Evolutionary conservation across 1,140 invertebrate genomes (phyloP).

Genomic region (Glomeris maerens): DNA sequence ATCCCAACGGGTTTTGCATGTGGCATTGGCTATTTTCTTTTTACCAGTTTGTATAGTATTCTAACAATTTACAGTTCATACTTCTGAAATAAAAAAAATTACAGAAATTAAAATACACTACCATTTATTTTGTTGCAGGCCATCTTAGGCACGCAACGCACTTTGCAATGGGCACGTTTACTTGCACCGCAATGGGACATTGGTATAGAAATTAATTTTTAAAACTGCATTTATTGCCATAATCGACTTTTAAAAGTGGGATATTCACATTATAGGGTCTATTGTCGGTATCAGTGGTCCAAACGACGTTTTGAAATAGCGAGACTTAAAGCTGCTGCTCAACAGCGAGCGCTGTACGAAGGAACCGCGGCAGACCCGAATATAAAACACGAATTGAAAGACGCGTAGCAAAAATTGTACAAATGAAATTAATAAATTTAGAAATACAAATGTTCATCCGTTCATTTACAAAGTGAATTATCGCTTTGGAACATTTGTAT

Average conservation of each 20-base stretch:
- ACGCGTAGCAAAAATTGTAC: not conserved
- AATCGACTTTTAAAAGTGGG: not conserved
- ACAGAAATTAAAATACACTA: not conserved
- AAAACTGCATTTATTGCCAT: not conserved
- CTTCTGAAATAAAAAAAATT: not conserved
- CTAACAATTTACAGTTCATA: not conserved
- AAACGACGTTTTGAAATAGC: not conserved
- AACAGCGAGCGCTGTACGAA: not conserved
- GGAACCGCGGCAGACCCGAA: not conserved
- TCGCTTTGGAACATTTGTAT: no score
- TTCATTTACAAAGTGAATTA: no score
- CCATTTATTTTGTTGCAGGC: not conserved
- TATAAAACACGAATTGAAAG: not conserved
- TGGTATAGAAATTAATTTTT: conserved; percentile 1
- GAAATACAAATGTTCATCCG: no score
- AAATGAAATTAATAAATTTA: no score
- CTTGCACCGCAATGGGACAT: not conserved
- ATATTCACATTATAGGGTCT: not conserved
- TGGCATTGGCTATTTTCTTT: conserved; percentile 41
- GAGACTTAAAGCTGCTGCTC: not conserved
- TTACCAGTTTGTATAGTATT: conserved; percentile 35
- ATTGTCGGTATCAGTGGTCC: conserved; percentile 5
- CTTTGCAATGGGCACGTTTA: not conserved
- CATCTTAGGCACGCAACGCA: not conserved
- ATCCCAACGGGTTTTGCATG: conserved; percentile 38